Conservation (phyloP, 2,113 vertebrate genomes). For the Phrynosoma blainvillii region DNA sequence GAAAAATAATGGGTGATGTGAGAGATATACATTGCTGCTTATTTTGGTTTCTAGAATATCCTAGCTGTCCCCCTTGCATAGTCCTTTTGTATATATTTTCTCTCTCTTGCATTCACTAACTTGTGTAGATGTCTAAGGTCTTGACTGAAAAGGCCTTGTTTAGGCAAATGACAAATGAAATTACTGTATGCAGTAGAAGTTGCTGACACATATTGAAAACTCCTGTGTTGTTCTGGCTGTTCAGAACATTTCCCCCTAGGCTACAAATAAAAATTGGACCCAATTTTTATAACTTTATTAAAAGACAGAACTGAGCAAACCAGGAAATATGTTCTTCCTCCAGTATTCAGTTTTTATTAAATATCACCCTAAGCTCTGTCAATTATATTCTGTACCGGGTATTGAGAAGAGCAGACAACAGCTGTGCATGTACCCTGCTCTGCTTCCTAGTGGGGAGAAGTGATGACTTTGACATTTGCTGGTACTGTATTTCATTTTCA, state of each 20-base stretch:
- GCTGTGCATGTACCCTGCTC: rapidly evolving
- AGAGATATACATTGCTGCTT: background rate
- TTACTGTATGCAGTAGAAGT: conserved; percentile 6
- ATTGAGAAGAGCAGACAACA: background rate
- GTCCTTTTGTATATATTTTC: background rate
- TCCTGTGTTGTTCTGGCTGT: background rate
- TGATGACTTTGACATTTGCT: conserved; percentile 26
- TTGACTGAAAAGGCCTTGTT: background rate
- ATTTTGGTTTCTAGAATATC: background rate
- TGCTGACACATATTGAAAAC: background rate
- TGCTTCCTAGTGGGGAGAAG: background rate
- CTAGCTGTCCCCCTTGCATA: background rate
- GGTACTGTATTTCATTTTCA: background rate
- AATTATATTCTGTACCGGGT: background rate
- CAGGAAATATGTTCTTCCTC: conserved; percentile 26
- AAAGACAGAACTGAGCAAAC: conserved; percentile 2
- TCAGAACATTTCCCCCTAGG: background rate
- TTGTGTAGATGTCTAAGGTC: conserved; percentile 12
- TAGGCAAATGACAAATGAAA: conserved; percentile 8
- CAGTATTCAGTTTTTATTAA: conserved; percentile 17
- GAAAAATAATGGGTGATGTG: background rate
- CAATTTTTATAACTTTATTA: rapidly evolving
- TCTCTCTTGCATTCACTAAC: background rate
- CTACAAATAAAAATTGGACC: conserved; percentile 26
- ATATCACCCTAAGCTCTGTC: conserved; percentile 20